Conservation (phyloP, 2,888 invertebrate genomes). For the Erpobdella octoculata region DNA sequence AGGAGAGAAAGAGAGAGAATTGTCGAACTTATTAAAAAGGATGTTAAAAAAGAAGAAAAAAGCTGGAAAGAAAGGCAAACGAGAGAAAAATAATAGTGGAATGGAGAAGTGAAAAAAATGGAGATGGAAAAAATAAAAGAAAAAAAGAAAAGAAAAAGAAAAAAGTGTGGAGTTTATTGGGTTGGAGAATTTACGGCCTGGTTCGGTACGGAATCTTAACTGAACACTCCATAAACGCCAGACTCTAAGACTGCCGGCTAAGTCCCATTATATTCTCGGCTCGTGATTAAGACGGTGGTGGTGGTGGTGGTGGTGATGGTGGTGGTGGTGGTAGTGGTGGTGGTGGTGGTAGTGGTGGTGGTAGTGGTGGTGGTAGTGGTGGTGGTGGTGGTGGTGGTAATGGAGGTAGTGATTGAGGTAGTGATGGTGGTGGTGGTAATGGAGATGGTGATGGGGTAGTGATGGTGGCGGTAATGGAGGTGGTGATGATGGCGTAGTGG, state of each 20-base stretch:
- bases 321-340: not conserved
- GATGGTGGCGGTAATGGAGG: not conserved
- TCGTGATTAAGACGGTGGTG: not conserved
- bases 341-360: not conserved
- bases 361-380: not conserved
- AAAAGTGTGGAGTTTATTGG: too few species aligned
- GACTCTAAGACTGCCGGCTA: not conserved
- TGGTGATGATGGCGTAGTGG: conserved; percentile 16
- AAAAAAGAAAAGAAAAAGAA: too few species aligned
- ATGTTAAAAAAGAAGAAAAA: too few species aligned
- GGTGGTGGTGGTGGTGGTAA: not conserved
- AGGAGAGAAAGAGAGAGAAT: too few species aligned
- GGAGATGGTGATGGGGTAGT: not conserved
- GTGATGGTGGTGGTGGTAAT: not conserved
- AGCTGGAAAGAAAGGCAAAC: too few species aligned
- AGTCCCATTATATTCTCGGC: not conserved
- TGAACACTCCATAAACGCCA: too few species aligned
- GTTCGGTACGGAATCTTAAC: too few species aligned
- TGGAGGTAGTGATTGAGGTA: not conserved
- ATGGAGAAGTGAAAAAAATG: too few species aligned
- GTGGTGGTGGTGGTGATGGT: not conserved
- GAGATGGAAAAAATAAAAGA: too few species aligned
- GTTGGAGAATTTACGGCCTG: too few species aligned
- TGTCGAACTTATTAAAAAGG: too few species aligned
- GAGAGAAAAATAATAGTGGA: too few species aligned